Conservation (phyloP, 53 echinoderm and acorn worm genomes). For the Glandiceps talaboti region DNA sequence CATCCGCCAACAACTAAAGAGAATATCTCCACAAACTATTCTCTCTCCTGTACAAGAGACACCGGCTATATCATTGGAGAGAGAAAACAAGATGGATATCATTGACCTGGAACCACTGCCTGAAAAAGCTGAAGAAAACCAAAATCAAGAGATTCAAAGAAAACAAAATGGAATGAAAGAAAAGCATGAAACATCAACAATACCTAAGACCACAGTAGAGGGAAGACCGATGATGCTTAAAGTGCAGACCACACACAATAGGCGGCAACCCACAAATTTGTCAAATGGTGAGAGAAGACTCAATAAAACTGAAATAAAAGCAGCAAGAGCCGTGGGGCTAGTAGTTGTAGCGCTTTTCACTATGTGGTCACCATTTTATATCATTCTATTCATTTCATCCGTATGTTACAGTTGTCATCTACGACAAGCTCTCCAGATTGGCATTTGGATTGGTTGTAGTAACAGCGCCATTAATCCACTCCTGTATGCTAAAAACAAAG, state of each 20-base stretch:
- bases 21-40: not conserved
- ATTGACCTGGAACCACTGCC: not conserved
- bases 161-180: not conserved
- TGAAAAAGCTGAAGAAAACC: not conserved
- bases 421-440: not conserved
- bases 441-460: not conserved
- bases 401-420: not conserved
- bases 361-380: not conserved
- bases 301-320: not conserved
- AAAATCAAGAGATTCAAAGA: not conserved
- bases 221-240: not conserved
- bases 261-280: not conserved
- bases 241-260: not conserved
- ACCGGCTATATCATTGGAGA: not conserved
- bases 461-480: not conserved
- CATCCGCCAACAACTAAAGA: not conserved
- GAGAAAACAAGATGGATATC: not conserved
- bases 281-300: not conserved
- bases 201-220: not conserved
- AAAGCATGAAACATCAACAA: not conserved
- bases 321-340: not conserved
- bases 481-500: not conserved
- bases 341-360: not conserved
- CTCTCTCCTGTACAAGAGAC: not conserved
- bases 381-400: not conserved